These are phyloP conservation scores for Mormyrus lacerda DNA, from an alignment of 2,113 vertebrate genomes.

Conservation along the genomic window DNA sequence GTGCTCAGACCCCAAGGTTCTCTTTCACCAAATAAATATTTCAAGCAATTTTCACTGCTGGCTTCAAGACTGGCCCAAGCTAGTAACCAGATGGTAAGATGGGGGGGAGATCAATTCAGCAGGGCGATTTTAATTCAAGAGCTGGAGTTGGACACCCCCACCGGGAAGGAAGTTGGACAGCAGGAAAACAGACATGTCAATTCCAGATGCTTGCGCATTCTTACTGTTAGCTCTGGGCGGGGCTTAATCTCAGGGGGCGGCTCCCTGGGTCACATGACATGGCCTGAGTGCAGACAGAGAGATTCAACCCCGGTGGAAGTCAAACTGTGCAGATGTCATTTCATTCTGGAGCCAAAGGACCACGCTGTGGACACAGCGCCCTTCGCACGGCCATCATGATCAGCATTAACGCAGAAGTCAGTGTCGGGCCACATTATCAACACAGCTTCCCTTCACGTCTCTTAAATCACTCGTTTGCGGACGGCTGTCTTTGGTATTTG, in stretches of 20 bases:
- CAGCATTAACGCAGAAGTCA: conserved; percentile 28
- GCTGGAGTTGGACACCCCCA: neutral
- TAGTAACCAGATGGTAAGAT: neutral
- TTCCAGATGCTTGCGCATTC: conserved; percentile 9
- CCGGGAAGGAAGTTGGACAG: neutral
- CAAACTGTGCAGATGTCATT: conserved; percentile 16
- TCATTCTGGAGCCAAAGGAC: conserved; percentile 40
- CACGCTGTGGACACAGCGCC: conserved; percentile 50
- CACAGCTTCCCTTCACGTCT: neutral
- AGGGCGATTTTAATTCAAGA: neutral
- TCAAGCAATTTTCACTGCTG: neutral
- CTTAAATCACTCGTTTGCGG: neutral
- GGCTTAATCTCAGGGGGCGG: conserved; percentile 1
- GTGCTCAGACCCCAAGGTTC: neutral
- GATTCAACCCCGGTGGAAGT: conserved; percentile 15
- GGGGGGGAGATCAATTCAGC: neutral
- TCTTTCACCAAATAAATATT: neutral
- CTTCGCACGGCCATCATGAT: conserved; percentile 47
- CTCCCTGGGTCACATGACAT: neutral
- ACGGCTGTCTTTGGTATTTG: neutral
- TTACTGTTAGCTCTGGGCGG: neutral
- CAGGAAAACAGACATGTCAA: conserved; percentile 30
- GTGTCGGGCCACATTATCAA: neutral
- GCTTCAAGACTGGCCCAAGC: neutral
- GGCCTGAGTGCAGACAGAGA: neutral